Percentiles rank a stretch among this genome's conserved stretches.
phyloP scores from a whole-genome alignment of 2,888 invertebrate genomes.

The Rutpela maculata region DNA sequence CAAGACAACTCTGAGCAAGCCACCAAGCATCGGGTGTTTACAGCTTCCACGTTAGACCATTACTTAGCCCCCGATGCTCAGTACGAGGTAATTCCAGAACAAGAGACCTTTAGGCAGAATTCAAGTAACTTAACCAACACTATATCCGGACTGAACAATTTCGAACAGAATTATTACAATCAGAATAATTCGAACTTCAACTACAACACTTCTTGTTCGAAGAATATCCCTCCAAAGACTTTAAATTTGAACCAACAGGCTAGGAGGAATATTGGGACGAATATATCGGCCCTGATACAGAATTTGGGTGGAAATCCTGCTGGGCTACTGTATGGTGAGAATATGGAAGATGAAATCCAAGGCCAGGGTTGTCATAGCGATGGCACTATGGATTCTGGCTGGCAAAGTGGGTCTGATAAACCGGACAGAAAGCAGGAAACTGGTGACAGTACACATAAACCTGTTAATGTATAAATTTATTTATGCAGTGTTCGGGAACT shows the following conservation, averaged over 20 bases:
- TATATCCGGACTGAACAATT: constrained; percentile 70
- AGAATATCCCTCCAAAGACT: constrained; percentile 69
- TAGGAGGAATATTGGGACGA: constrained; percentile 71
- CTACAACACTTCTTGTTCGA: constrained; percentile 62
- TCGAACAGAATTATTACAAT: constrained; percentile 70
- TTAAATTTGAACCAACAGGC: constrained; percentile 62
- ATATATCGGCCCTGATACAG: constrained; percentile 75
- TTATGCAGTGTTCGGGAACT: not conserved
- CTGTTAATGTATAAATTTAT: constrained; percentile 66
- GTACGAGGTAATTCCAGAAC: constrained; percentile 77
- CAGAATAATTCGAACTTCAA: constrained; percentile 62
- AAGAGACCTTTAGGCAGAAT: constrained; percentile 66
- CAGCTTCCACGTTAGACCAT: constrained; percentile 54
- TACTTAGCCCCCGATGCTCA: constrained; percentile 79
- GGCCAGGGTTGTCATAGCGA: constrained; percentile 72
- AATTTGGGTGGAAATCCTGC: constrained; percentile 74
- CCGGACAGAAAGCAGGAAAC: constrained; percentile 70
- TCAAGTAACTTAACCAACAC: constrained; percentile 71
- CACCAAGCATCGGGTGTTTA: constrained; percentile 58
- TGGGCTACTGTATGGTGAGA: constrained; percentile 72
- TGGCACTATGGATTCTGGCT: constrained; percentile 81
- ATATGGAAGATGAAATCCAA: constrained; percentile 68
- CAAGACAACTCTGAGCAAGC: constrained; percentile 65
- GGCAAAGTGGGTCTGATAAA: constrained; percentile 82
- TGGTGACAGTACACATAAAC: constrained; percentile 62